Evolutionary conservation across 2,888 invertebrate genomes (phyloP), one percentile per base, ranked within the genome.

Genomic region (Philereme vetulata): DNA sequence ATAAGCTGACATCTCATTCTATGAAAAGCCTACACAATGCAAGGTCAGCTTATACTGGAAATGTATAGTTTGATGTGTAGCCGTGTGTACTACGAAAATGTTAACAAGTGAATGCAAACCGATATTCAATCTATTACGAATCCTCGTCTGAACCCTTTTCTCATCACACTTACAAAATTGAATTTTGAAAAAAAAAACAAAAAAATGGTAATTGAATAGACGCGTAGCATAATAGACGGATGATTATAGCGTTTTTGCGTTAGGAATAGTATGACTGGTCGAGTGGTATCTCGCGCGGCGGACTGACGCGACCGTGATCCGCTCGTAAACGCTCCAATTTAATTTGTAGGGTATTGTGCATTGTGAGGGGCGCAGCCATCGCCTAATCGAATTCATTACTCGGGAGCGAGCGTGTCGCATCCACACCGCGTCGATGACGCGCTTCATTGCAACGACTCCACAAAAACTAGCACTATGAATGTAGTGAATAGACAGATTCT

Each of bases 331-430:
- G 72, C 61, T 69, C 59, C 66, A 66, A 72, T 76, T 75, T 73
- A 75, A 80, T 78, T 78, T 72, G 76, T 74, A 72, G 63, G 66
- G 70, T 53, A 65, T 65, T 63, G 64, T 65, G 67, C 45, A 35
- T 49, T 35, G 46, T 9, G 57, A 36, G 32, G 50, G 8, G 50
- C 55, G 32, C 33, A 51, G 43, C 42, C 50, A 10, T 11, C 40
- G 11, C 50, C 56, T 82, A 77, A 80, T 81, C 78, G 68, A 78
- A 81, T 82, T 77, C 74, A 77, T 82, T 80, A 80, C 21, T 21
- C 21, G 21, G 21, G 21, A 21, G 21, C 21, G 21, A 21, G 21
- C 21, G 21, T 21, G 21, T 21, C 21, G 21, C 21, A 1, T 21
- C 21, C 21, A 2, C 21, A 21, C 21, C 21, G 21, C 21, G 21